Percentiles rank a stretch among this genome's conserved stretches.
Conservation (phyloP, 2,888 invertebrate species). For the Allacma fusca region DNA sequence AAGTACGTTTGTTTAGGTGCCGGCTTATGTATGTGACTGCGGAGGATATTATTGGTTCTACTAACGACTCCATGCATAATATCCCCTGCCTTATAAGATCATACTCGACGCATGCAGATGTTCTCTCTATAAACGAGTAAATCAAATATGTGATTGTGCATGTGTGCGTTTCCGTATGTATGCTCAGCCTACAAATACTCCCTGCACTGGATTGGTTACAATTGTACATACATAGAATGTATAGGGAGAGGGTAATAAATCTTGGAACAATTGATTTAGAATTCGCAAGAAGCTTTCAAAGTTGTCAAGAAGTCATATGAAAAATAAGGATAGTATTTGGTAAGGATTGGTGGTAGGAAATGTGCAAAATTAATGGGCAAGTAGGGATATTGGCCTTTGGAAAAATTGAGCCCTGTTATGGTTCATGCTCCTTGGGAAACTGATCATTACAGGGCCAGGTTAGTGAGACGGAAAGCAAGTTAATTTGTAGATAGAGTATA, state of each 20-base stretch:
- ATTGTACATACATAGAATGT: not conserved
- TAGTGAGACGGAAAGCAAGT: slow-evolving; percentile 36
- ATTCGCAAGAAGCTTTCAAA: slow-evolving; percentile 6
- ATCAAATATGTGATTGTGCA: not conserved
- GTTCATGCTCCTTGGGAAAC: slow-evolving; percentile 21
- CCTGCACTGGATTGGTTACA: not conserved
- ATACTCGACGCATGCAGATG: not conserved
- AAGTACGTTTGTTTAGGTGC: not conserved
- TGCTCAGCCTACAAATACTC: too few relatives aligned
- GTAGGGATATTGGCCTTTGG: slow-evolving; percentile 20
- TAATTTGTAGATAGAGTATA: slow-evolving; percentile 35
- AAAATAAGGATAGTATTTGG: not conserved
- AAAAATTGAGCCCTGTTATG: slow-evolving; percentile 19
- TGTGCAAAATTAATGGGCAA: slow-evolving; percentile 4
- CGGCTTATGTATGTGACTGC: not conserved
- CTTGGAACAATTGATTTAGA: slow-evolving; percentile 16
- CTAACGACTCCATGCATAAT: not conserved
- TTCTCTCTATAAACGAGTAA: not conserved
- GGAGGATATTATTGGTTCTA: not conserved
- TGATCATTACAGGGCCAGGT: slow-evolving; percentile 33
- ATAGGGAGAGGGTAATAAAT: slow-evolving; percentile 25
- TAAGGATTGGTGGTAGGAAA: not conserved
- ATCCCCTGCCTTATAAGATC: not conserved
- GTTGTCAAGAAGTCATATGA: slow-evolving; percentile 8
- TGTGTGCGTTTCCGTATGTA: not conserved